phyloP scores from a whole-genome alignment of 2,113 vertebrate species.

The Microtus montanus region DNA sequence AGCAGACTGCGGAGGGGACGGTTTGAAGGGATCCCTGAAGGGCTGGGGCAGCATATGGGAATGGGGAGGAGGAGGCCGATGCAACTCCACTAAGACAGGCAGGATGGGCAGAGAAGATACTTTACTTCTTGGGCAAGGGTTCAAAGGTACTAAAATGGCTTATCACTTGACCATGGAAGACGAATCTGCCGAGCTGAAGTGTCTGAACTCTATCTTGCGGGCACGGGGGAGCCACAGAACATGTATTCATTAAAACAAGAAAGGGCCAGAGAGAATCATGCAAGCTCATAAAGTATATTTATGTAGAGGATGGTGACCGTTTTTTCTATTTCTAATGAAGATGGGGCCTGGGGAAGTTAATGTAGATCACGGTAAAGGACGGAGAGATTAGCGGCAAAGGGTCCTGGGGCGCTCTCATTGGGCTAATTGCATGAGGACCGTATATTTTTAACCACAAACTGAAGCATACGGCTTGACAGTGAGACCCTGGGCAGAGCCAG shows the following conservation, averaged over 20 bases:
- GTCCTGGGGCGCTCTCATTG: neutral
- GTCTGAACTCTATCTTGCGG: neutral
- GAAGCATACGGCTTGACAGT: neutral
- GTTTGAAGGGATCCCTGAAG: neutral
- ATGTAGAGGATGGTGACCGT: neutral
- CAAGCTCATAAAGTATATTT: neutral
- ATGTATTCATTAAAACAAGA: neutral
- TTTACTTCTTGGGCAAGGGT: neutral
- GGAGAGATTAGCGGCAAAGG: neutral
- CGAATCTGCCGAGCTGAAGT: neutral
- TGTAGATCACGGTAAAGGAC: conserved; percentile 11
- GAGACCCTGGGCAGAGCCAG: neutral
- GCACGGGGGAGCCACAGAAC: conserved; percentile 18
- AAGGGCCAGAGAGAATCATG: neutral
- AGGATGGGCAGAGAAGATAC: neutral
- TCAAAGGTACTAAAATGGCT: neutral
- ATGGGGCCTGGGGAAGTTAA: neutral
- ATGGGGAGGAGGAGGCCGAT: neutral
- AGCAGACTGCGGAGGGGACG: accelerated
- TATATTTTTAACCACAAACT: neutral
- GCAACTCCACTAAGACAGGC: neutral
- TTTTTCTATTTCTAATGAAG: conserved; percentile 38
- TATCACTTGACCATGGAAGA: neutral
- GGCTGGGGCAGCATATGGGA: neutral
- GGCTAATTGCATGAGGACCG: neutral